A percentile compares a stretch with the other conserved stretches of the same genome.
Conservation (phyloP, 2,113 vertebrate genomes). For the Ornithorhynchus anatinus region DNA sequence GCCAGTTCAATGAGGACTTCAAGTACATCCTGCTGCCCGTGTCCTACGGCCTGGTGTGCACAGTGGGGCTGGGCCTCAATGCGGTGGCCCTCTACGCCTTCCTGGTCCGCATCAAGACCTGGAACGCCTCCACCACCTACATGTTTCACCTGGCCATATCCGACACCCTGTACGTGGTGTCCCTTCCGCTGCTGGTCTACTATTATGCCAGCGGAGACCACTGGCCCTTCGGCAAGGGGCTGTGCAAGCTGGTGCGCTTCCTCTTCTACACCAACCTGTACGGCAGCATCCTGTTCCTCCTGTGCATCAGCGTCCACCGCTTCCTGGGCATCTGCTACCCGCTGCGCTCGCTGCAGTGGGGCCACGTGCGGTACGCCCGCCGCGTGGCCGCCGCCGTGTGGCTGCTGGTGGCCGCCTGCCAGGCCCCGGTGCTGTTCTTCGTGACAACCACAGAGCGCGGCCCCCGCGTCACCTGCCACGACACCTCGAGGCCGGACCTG, state of each 20-base stretch:
- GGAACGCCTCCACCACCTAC: slow-evolving; percentile 92
- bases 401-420: slow-evolving; percentile 80
- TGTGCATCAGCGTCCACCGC: slow-evolving; percentile 91
- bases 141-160: slow-evolving; percentile 95
- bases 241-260: slow-evolving; percentile 95
- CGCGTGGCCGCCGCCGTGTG: slow-evolving; percentile 77
- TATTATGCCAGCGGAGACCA: slow-evolving; percentile 89
- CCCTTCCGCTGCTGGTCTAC: slow-evolving; percentile 90
- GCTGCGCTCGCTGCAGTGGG: slow-evolving; percentile 84
- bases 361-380: slow-evolving; percentile 78
- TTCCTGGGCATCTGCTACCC: slow-evolving; percentile 91
- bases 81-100: slow-evolving; percentile 82
- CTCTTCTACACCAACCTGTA: slow-evolving; percentile 97
- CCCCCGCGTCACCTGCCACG: slow-evolving; percentile 79
- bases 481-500: slow-evolving; percentile 86
- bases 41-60: slow-evolving; percentile 87
- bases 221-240: slow-evolving; percentile 87
- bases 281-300: slow-evolving; percentile 93
- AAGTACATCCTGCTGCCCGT: slow-evolving; percentile 92
- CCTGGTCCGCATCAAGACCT: slow-evolving; percentile 86
- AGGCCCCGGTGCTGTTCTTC: slow-evolving; percentile 88
- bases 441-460: slow-evolving; percentile 74
- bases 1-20: slow-evolving; percentile 86
- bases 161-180: slow-evolving; percentile 87
- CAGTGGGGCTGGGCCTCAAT: slow-evolving; percentile 87